Percentiles rank a stretch among this genome's conserved stretches.
Evolutionary conservation across 2,113 vertebrate genomes (phyloP).

Genomic region (Corythoichthys haematopterus): DNA sequence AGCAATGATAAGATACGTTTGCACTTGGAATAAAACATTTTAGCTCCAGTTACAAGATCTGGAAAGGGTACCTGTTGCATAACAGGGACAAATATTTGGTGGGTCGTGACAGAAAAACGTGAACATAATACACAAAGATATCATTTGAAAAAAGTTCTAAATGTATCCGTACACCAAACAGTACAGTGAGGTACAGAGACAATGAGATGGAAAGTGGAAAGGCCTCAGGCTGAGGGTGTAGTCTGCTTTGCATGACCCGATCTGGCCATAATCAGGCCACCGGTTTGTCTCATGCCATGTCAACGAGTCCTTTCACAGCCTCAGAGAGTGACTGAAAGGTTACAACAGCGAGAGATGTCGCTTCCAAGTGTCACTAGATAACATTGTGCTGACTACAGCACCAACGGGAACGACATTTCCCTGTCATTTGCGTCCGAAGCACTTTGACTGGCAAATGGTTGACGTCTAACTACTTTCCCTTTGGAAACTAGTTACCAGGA

Average conservation of each 20-base stretch:
- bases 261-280: slow-evolving; percentile 36
- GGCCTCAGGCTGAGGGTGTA: slow-evolving; percentile 29
- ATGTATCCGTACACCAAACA: slow-evolving; percentile 7
- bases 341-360: slow-evolving; percentile 14
- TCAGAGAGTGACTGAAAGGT: slow-evolving; percentile 5
- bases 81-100: background rate
- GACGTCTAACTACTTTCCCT: background rate
- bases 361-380: background rate
- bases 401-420: slow-evolving; percentile 40
- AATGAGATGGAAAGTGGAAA: slow-evolving; percentile 21
- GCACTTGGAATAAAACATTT: background rate
- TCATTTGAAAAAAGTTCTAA: background rate
- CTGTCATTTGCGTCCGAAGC: slow-evolving; percentile 45
- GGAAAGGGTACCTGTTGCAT: background rate
- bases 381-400: slow-evolving; percentile 1
- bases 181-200: slow-evolving; percentile 2
- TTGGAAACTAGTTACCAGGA: background rate
- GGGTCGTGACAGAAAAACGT: background rate
- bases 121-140: background rate
- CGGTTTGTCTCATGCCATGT: slow-evolving; percentile 43
- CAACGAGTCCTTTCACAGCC: slow-evolving; percentile 46
- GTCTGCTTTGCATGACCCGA: slow-evolving; percentile 54
- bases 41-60: background rate
- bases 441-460: slow-evolving; percentile 68
- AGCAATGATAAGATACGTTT: background rate